Evolutionary conservation across 2,797 vertebrate species (phyloP).

Genomic region (Taenioides sp.): DNA sequence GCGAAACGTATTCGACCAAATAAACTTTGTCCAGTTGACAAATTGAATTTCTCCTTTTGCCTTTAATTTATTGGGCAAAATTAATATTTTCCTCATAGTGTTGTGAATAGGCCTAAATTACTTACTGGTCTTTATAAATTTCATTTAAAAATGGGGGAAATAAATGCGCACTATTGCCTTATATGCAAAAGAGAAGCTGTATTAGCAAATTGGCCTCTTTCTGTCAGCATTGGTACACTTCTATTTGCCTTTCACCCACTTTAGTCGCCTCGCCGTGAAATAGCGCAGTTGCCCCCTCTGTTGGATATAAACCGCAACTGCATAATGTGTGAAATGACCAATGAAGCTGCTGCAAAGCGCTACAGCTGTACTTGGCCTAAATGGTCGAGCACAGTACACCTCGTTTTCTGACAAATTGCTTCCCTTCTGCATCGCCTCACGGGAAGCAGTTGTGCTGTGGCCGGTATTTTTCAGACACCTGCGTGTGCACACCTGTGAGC

Average conservation of each 20-base stretch:
- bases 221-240: constrained; percentile 52
- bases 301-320: constrained; percentile 23
- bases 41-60: too few relatives aligned
- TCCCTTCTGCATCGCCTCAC: constrained; percentile 14
- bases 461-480: constrained; percentile 5
- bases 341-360: constrained; percentile 16
- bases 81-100: too few relatives aligned
- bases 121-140: neutral
- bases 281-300: constrained; percentile 43
- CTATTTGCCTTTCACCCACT: constrained; percentile 58
- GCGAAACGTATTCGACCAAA: too few relatives aligned
- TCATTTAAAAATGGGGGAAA: neutral
- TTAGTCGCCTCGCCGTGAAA: neutral
- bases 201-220: constrained; percentile 50
- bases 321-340: constrained; percentile 3
- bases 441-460: constrained; percentile 15
- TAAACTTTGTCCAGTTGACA: too few relatives aligned
- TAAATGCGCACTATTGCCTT: neutral
- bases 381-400: constrained; percentile 25
- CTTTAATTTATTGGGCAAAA: too few relatives aligned
- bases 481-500: constrained; percentile 20
- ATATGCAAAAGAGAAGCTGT: constrained; percentile 12
- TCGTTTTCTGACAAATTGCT: constrained; percentile 38
- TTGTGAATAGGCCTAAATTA: neutral
- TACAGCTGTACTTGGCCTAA: constrained; percentile 15